Conservation (phyloP, 2,113 vertebrate species). For the Sardina pilchardus region DNA sequence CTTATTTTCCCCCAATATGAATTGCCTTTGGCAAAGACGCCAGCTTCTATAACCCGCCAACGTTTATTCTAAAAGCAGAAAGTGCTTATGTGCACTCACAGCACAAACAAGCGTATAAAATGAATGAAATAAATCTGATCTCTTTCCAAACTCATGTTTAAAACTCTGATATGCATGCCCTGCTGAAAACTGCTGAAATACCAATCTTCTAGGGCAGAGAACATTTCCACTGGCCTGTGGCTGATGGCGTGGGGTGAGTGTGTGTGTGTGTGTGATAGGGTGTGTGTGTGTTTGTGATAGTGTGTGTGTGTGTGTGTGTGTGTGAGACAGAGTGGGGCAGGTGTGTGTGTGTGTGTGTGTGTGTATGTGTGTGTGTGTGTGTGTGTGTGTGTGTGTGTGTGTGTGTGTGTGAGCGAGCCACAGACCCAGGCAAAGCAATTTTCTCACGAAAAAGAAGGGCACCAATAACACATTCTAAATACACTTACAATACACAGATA, state of each 20-base stretch:
- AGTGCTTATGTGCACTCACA: not conserved
- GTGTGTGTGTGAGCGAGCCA: not conserved
- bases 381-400: not conserved
- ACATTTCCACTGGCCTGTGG: not conserved
- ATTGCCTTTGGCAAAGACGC: not conserved
- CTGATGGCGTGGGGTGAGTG: not conserved
- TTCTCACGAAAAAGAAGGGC: not conserved
- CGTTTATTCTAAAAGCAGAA: not conserved
- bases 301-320: not conserved
- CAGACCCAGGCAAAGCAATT: not conserved
- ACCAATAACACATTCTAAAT: not conserved
- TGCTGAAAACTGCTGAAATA: not conserved
- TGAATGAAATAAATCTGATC: not conserved
- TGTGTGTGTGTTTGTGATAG: too few relatives aligned
- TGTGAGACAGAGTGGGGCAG: not conserved
- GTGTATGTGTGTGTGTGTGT: not conserved
- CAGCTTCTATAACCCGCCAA: not conserved
- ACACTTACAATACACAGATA: not conserved
- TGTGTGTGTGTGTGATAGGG: conserved; percentile 2
- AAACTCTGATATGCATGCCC: not conserved
- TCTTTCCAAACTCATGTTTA: not conserved
- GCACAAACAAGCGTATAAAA: not conserved
- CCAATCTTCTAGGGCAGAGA: not conserved
- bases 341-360: not conserved
- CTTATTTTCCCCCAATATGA: not conserved